Evolutionary conservation across 2,113 vertebrate genomes (phyloP).

Genomic region (Tautogolabrus adspersus): DNA sequence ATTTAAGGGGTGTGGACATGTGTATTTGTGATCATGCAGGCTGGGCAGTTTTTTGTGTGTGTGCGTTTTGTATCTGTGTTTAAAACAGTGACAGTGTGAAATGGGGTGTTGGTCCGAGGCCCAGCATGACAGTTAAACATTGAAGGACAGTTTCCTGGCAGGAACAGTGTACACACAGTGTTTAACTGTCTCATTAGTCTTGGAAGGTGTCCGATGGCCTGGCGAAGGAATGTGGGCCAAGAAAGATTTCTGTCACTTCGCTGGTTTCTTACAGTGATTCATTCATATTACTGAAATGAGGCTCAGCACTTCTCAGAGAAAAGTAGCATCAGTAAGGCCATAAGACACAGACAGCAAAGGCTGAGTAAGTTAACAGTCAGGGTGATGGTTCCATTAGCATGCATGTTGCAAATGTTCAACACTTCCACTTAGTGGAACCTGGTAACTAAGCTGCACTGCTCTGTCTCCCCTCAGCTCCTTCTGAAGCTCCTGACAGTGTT

Average conservation of each 20-base stretch:
- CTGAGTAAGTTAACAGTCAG: neutral
- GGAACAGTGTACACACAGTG: slow-evolving; percentile 6
- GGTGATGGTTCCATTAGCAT: slow-evolving; percentile 24
- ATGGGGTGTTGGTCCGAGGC: slow-evolving; percentile 73
- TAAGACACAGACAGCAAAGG: neutral
- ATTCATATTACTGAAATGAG: slow-evolving; percentile 16
- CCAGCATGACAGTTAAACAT: slow-evolving; percentile 78
- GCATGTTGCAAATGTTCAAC: neutral
- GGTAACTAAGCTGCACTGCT: neutral
- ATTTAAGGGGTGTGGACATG: neutral
- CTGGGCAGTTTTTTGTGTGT: neutral
- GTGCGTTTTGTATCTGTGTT: neutral
- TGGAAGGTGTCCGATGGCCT: slow-evolving; percentile 13
- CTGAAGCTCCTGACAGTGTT: slow-evolving; percentile 85
- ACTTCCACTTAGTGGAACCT: too few relatives aligned
- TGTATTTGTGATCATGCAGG: slow-evolving; percentile 2
- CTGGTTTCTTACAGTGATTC: slow-evolving; percentile 13
- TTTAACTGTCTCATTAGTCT: slow-evolving; percentile 75
- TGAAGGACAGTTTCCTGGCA: slow-evolving; percentile 71
- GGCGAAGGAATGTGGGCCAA: slow-evolving; percentile 4
- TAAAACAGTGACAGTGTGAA: neutral
- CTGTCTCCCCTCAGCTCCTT: slow-evolving; percentile 84
- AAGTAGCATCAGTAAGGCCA: slow-evolving; percentile 7
- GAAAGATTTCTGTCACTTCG: slow-evolving; percentile 31
- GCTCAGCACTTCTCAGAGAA: slow-evolving; percentile 9